Evolutionary conservation across 2,797 vertebrate genomes (phyloP).

Genomic region (Yasuhikotakia modesta): DNA sequence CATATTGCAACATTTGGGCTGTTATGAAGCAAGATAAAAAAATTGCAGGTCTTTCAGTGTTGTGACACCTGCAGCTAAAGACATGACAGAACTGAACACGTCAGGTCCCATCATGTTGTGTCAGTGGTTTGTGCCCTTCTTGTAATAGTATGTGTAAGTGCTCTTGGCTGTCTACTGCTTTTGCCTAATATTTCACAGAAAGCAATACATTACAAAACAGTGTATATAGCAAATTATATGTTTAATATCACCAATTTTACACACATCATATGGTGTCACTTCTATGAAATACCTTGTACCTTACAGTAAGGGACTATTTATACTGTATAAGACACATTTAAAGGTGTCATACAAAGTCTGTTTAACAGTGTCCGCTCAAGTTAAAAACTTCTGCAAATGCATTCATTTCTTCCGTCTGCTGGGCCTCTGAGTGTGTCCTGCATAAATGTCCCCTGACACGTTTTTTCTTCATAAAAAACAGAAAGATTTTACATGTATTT

Average conservation of each 20-base stretch:
- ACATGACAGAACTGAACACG: slow-evolving; percentile 65
- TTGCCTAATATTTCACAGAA: not conserved
- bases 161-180: not conserved
- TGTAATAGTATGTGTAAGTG: slow-evolving; percentile 58
- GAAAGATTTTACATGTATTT: not conserved
- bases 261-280: not conserved
- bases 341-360: not conserved
- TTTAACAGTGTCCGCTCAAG: no score
- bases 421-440: not conserved
- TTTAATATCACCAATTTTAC: not conserved
- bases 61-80: slow-evolving; percentile 77
- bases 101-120: slow-evolving; percentile 71
- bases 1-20: slow-evolving; percentile 6
- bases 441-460: not conserved
- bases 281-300: not conserved
- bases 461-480: not conserved
- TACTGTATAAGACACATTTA: no score
- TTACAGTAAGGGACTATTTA: no score
- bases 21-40: not conserved
- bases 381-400: not conserved
- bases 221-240: not conserved
- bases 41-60: slow-evolving; percentile 66
- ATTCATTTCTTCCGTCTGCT: no score
- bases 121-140: slow-evolving; percentile 75
- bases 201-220: not conserved